phyloP scores from a whole-genome alignment of 2,797 vertebrate genomes.

The Artibeus jamaicensis region DNA sequence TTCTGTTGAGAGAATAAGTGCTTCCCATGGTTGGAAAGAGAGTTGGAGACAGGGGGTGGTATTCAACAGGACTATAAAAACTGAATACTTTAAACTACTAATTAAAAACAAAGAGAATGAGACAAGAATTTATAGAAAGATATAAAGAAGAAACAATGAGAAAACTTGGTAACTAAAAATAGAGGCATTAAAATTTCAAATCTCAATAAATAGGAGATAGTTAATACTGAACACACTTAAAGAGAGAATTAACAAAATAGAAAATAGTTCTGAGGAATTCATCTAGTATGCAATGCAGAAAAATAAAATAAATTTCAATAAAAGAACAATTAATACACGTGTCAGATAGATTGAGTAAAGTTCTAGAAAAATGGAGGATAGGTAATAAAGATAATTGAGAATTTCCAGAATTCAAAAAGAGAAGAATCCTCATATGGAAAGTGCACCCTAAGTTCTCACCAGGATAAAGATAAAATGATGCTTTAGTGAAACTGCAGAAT shows the following conservation, averaged over 20 bases:
- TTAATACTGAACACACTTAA: not conserved
- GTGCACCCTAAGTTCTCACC: too few species aligned
- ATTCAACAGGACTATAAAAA: not conserved
- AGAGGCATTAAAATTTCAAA: not conserved
- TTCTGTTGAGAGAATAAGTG: not conserved
- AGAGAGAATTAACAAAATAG: not conserved
- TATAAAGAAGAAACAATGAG: not conserved
- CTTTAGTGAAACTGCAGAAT: too few species aligned
- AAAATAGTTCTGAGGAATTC: not conserved
- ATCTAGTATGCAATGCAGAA: not conserved
- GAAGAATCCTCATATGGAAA: not conserved
- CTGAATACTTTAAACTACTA: not conserved
- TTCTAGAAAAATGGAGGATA: not conserved
- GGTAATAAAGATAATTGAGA: not conserved
- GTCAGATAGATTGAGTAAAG: not conserved
- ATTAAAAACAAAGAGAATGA: not conserved
- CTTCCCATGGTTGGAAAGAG: not conserved
- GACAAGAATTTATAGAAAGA: not conserved
- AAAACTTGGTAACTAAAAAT: not conserved
- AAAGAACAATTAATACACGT: not conserved
- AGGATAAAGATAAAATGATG: not conserved
- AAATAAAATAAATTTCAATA: not conserved
- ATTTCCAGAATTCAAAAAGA: not conserved
- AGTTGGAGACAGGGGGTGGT: too few species aligned
- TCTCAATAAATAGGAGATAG: not conserved